A percentile compares a stretch with the other conserved stretches of the same genome.
Conservation (phyloP, 2,797 vertebrate species). For the Pipistrellus pipistrellus region DNA sequence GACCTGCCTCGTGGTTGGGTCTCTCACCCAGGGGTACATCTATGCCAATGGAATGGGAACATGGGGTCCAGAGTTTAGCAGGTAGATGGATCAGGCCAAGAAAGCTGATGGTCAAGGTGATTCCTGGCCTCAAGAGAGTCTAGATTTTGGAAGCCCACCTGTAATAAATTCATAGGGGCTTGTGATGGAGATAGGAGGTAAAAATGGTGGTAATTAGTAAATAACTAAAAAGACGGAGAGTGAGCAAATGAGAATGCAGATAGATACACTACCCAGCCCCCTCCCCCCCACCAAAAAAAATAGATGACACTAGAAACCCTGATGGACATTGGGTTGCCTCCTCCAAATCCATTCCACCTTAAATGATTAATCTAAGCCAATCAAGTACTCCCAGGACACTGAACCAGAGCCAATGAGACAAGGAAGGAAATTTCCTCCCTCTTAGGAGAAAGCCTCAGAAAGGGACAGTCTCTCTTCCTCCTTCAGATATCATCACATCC, state of each 20-base stretch:
- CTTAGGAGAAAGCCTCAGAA: slow-evolving; percentile 10
- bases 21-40: not conserved
- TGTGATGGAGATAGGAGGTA: not conserved
- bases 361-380: slow-evolving; percentile 30
- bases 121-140: not conserved
- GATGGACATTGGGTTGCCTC: not conserved
- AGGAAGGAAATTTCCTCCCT: not conserved
- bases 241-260: not conserved
- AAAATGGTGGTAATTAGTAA: not conserved
- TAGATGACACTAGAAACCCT: not conserved
- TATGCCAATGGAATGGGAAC: not conserved
- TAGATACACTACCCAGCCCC: not conserved
- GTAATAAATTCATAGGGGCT: not conserved
- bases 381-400: not conserved
- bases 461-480: not conserved
- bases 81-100: not conserved
- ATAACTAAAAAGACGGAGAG: slow-evolving; percentile 8
- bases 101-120: not conserved
- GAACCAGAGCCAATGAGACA: not conserved
- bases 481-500: not conserved
- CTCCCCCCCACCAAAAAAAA: not conserved
- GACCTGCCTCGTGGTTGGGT: not conserved
- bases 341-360: not conserved
- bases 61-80: not conserved
- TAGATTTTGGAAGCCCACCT: not conserved